Evolutionary conservation across 1,140 invertebrate genomes (phyloP), one percentile per base, ranked within the genome.

Genomic region (Pogonognathellus flavescens): DNA sequence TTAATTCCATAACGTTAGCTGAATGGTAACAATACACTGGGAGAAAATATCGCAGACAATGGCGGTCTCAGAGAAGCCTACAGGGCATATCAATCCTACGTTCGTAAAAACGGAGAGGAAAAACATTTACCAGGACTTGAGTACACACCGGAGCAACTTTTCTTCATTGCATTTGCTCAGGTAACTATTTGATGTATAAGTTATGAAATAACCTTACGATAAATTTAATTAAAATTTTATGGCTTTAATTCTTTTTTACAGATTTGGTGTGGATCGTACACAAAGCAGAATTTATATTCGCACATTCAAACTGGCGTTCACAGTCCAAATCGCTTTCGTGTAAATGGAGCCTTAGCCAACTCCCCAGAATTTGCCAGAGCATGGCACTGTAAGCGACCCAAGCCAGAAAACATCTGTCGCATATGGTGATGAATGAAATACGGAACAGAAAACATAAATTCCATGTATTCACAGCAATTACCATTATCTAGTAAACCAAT

Each of bases 81-180:
- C 66, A 50, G 53, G 31, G 86, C 86, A 10, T 87, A 85, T 62
- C 25, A 85, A 62, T 11, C 49, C 1, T 87, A 83, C 76, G 66
- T 31, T 10, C 18, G 50, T 14, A 53, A 59, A 53, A 57, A 62
- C 1, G 84, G 82, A 16, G 57, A 52, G 13, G 62, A 86, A n/a
- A 83, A 86, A n/a, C 90, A 90, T 0, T 91, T 92, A 85, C 90
- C 97, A 50, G 96, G 96, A 0, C 96, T 96, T 85, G 94, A 95
- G 82, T 89, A 94, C 70, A 94, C 93, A 0, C 93, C 94, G 57
- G 93, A 97, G 57, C 97, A 99, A 90, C 91, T 99, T 20, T 96
- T 98, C 90, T 99, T 96, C 91, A 92, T 98, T 11, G 93, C 94
- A n/a, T 97, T 94, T 90, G 96, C 94, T 41, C 96, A 97, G 91